Base-by-base conservation (phyloP, 2,113 vertebrate genomes). In the Apistogramma diplotaenia region DNA sequence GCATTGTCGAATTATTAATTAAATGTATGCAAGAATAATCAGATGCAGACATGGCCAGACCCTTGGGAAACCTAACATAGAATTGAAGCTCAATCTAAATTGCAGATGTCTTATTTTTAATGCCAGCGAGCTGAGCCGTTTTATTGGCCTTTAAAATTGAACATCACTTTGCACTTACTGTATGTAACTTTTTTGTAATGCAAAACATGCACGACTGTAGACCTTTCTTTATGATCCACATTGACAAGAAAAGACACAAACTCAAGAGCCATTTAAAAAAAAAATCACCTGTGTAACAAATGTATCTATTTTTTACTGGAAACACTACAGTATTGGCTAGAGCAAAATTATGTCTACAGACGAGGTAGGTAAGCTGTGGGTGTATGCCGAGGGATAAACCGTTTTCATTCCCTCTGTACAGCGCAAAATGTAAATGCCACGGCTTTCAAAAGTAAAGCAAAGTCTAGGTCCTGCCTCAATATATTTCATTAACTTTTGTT, bases 401-500 rank as follows among this genome's bases (percentile, higher is more conserved):
- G 9, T 81, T 77, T 88, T 62, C 70, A 73, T 86, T 82, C n/a
- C 65, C 25, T 80, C 56, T 70, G 53, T 53, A 75, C 65, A 77
- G 59, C 71, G 78, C 40, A 85, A 84, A 87, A 93, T 91, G 86
- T 91, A 93, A 94, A 93, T 92, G 90, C 81, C 88, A 93, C 75
- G 79, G 85, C 85, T 91, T 94, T 92, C 86, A 91, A 87, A 89
- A 94, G 80, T 81, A 84, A 83, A 87, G 81, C 55, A 76, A 93
- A 94, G 87, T 86, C 85, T 82, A 85, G 81, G 54, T 86, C 87
- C 70, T 89, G 79, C 82, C 81, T 81, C 87, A 61, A 74, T 86
- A 93, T 93, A 92, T 95, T 94, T 95, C 93, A 96, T 95, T 93
- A 94, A 91, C 88, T 94, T 95, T 89, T 92, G 87, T 89, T 93